These are phyloP conservation scores for Machimus atricapillus DNA, from an alignment of 2,888 invertebrate species.

Conservation along the genomic window DNA sequence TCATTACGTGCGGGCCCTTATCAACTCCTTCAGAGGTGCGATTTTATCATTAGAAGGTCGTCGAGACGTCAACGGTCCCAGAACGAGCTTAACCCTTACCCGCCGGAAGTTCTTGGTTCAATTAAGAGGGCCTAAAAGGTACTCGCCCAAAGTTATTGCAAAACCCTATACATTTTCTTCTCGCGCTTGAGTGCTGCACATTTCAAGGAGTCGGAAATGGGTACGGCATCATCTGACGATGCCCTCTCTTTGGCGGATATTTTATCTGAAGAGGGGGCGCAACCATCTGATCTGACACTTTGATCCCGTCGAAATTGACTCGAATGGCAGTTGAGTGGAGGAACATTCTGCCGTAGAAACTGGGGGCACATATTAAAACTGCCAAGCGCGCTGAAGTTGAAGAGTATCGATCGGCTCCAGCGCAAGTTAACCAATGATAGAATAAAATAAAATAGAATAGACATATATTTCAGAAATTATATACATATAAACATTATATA, in stretches of 20 bases:
- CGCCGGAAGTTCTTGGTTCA: neutral
- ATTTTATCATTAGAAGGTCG: neutral
- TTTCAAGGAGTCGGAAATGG: neutral
- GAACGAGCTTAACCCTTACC: neutral
- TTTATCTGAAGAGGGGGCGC: neutral
- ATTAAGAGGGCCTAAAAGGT: conserved; percentile 22
- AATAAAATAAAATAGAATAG: no score
- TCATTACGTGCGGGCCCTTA: neutral
- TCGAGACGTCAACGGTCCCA: neutral
- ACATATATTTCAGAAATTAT: no score
- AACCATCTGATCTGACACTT: neutral
- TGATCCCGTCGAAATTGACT: neutral
- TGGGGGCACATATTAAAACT: neutral
- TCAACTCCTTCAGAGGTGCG: neutral
- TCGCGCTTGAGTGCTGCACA: neutral
- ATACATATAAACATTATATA: no score
- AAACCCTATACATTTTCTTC: neutral
- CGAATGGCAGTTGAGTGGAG: neutral
- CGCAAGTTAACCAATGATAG: neutral
- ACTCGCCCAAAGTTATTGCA: neutral
- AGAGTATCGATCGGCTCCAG: neutral
- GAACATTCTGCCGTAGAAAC: neutral
- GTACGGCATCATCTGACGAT: neutral
- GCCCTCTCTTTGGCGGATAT: neutral
- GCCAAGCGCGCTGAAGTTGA: neutral